Base-by-base conservation (phyloP, 2,113 vertebrate species). In the Sphaerodactylus townsendi region DNA sequence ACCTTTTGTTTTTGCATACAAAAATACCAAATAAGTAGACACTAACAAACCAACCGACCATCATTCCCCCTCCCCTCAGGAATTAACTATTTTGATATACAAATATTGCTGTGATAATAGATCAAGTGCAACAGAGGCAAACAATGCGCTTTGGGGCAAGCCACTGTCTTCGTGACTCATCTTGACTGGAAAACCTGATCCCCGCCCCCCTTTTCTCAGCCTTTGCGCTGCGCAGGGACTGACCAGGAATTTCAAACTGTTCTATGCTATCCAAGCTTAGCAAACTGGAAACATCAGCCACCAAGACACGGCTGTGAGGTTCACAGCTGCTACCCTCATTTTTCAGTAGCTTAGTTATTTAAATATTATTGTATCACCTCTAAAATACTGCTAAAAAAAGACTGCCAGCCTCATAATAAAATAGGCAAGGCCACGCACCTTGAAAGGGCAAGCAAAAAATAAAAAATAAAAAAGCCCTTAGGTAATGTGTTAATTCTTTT, bases 101-200 rank as follows among this genome's bases (percentile, higher is more conserved):
- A 92, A 79, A 78, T 97, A 97, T 96, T 97, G 96, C 96, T 96
- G 93, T 94, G 92, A 91, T 19, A 91, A 91, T 93, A 93, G 89
- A 87, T 82, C 74, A 95, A 94, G 96, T 95, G 93, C 79, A 92
- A 59, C 84, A 74, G 88, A 93, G 78, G 91, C 90, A 21, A 87
- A 92, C 92, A 88, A 93, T 86, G 88, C 93, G 94, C 96, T 96
- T 95, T 95, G 96, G 94, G 93, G 91, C 91, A 94, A 96, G 94
- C 91, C 94, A 93, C 86, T 84, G 89, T 91, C 86, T 90, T 80
- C 0, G 0, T 84, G 84, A 87, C 87, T 91, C 83, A 87, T 78
- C 88, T 83, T 62, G 68, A 86, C 82, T 76, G 83, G 82, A 91
- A 56, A 91, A 94, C 77, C 88, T 90, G 83, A 77, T 90, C 83